phyloP scores from a whole-genome alignment of 2,888 invertebrate species.

The Leptura quadrifasciata region DNA sequence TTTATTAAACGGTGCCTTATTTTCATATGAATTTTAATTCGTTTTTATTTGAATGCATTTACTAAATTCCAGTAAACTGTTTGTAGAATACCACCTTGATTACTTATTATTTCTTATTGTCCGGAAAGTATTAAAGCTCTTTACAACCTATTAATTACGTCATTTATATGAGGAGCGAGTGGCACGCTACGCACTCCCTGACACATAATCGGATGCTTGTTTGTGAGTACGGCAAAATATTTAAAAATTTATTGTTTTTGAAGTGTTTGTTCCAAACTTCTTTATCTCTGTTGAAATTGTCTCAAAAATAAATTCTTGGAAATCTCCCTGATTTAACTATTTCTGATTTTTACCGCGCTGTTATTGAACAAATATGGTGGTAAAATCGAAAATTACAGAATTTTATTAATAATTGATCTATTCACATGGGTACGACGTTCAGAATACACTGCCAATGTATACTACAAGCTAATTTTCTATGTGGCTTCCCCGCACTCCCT shows the following conservation, averaged over 20 bases:
- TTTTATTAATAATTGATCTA: too few species aligned
- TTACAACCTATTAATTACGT: constrained; percentile 41
- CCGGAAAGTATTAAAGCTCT: constrained; percentile 30
- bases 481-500: too few species aligned
- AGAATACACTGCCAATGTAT: too few species aligned
- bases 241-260: background rate
- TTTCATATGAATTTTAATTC: constrained; percentile 47
- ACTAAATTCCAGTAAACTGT: constrained; percentile 42
- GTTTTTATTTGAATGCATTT: constrained; percentile 40
- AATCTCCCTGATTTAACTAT: too few species aligned
- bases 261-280: background rate
- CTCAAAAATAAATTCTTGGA: background rate
- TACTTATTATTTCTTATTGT: constrained; percentile 37
- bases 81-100: constrained; percentile 37
- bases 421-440: too few species aligned
- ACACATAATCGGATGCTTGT: constrained; percentile 19
- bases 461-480: too few species aligned
- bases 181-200: background rate
- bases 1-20: constrained; percentile 46
- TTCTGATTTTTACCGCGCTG: too few species aligned
- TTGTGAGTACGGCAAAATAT: constrained; percentile 8
- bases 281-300: background rate
- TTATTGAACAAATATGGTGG: too few species aligned
- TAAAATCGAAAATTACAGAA: too few species aligned
- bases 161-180: constrained; percentile 20